These are phyloP conservation scores for Morpho achilles DNA, from an alignment of 2,888 invertebrate genomes.

Conservation along the genomic window DNA sequence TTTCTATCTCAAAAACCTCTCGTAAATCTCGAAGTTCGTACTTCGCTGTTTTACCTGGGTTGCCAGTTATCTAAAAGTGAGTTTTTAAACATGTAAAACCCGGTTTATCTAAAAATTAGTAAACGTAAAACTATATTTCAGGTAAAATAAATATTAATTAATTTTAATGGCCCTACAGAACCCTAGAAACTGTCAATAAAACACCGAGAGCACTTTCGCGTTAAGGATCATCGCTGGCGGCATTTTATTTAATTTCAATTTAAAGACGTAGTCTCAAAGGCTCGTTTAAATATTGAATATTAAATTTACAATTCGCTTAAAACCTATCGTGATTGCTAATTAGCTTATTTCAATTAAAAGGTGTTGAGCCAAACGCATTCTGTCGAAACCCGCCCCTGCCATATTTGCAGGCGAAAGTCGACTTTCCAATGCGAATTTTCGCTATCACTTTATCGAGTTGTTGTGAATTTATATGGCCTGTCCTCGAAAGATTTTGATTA, in stretches of 20 bases:
- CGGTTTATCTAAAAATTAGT: too few species aligned
- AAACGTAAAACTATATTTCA: too few species aligned
- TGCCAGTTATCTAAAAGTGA: too few species aligned
- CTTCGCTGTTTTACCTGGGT: too few species aligned
- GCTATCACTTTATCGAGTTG: slow-evolving; percentile 51
- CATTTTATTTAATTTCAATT: slow-evolving; percentile 15
- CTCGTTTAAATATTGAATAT: slow-evolving; percentile 1
- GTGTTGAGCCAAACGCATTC: slow-evolving; percentile 32
- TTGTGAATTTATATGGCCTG: slow-evolving; percentile 18
- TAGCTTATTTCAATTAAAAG: slow-evolving; percentile 26
- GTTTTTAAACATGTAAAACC: too few species aligned
- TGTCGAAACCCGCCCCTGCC: slow-evolving; percentile 53
- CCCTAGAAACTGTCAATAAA: slow-evolving; percentile 10
- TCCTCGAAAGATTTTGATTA: slow-evolving; percentile 18
- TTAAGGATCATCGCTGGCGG: slow-evolving; percentile 15
- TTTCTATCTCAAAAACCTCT: too few species aligned
- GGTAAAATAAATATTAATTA: too few species aligned
- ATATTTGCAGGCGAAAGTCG: slow-evolving; percentile 68
- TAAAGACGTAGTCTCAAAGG: slow-evolving; percentile 3
- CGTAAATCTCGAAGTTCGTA: too few species aligned
- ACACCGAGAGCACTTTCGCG: slow-evolving; percentile 2
- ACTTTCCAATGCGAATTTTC: slow-evolving; percentile 46
- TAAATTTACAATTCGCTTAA: slow-evolving; percentile 17
- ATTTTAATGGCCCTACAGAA: too few species aligned
- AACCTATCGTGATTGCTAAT: slow-evolving; percentile 20